A percentile compares a stretch with the other conserved stretches of the same genome.
Evolutionary conservation across 2,113 vertebrate species (phyloP).

Genomic region (Rissa tridactyla): DNA sequence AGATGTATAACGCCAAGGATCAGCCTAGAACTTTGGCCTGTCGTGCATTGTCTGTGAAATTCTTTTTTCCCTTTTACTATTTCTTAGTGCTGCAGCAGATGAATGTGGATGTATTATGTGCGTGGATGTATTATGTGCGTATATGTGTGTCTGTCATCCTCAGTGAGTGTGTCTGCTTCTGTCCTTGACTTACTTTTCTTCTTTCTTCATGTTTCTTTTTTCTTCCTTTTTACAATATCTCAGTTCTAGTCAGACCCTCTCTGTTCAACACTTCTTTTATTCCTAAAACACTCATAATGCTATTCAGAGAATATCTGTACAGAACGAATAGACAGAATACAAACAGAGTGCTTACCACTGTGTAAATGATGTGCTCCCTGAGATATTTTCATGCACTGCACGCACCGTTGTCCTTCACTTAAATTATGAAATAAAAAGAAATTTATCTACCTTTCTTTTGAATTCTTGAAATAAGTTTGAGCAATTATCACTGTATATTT

Average conservation of each 20-base stretch:
- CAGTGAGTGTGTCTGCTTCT: conserved; percentile 62
- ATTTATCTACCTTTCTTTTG: conserved; percentile 65
- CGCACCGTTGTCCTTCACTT: conserved; percentile 67
- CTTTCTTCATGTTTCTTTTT: conserved; percentile 65
- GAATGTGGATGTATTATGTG: conserved; percentile 70
- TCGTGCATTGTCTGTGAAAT: conserved; percentile 63
- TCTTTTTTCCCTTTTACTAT: conserved; percentile 57
- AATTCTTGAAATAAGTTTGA: conserved; percentile 70
- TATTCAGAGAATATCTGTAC: conserved; percentile 72
- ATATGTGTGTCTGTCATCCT: conserved; percentile 50
- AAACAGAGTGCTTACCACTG: conserved; percentile 49
- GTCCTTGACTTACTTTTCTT: conserved; percentile 79
- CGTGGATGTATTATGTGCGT: conserved; percentile 68
- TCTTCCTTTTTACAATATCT: conserved; percentile 72
- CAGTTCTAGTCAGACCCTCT: conserved; percentile 73
- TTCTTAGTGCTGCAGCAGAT: conserved; percentile 13
- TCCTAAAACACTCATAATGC: conserved; percentile 73
- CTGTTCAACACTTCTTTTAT: conserved; percentile 75
- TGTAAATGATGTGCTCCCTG: conserved; percentile 55
- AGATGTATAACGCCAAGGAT: conserved; percentile 51
- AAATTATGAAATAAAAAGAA: conserved; percentile 70
- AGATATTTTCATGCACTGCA: conserved; percentile 47
- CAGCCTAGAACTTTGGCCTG: conserved; percentile 78
- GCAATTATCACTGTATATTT: conserved; percentile 60
- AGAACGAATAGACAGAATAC: conserved; percentile 61